phyloP scores from a whole-genome alignment of 2,113 vertebrate genomes.

The Bombycilla garrulus region DNA sequence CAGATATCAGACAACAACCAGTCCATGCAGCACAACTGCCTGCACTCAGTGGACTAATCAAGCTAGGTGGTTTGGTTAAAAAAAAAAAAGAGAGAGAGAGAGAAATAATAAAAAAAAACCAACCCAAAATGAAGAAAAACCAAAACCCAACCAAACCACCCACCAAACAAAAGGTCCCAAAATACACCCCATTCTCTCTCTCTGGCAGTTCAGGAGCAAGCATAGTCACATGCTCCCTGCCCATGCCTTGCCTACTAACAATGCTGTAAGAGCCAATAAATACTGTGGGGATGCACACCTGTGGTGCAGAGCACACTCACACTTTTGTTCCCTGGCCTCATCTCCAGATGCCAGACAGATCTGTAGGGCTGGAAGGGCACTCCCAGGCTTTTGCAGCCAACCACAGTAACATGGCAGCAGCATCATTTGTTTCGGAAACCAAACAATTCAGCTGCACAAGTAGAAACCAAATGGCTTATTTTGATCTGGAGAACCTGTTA shows the following conservation, averaged over 20 bases:
- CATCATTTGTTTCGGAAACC: not conserved
- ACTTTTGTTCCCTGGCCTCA: not conserved
- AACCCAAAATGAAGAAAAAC: not conserved
- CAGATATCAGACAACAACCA: not conserved
- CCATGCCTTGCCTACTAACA: not conserved
- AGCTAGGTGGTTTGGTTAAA: not conserved
- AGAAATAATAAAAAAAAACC: accelerated
- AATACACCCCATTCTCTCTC: not conserved
- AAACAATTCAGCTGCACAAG: not conserved
- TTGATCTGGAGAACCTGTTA: not conserved
- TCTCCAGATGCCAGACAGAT: not conserved
- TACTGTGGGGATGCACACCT: not conserved
- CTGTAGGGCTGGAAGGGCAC: not conserved
- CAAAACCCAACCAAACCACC: not conserved
- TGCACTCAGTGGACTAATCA: not conserved
- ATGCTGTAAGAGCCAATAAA: not conserved
- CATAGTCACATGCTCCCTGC: accelerated
- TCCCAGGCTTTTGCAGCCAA: not conserved
- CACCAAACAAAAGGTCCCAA: not conserved
- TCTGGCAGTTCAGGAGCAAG: not conserved
- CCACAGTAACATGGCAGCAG: not conserved
- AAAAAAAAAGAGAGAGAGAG: not conserved
- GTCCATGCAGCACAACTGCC: not conserved
- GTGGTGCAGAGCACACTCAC: not conserved
- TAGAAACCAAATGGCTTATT: not conserved